Evolutionary conservation across 1,140 invertebrate genomes (phyloP).

Genomic region (Potamilus streckersoni): DNA sequence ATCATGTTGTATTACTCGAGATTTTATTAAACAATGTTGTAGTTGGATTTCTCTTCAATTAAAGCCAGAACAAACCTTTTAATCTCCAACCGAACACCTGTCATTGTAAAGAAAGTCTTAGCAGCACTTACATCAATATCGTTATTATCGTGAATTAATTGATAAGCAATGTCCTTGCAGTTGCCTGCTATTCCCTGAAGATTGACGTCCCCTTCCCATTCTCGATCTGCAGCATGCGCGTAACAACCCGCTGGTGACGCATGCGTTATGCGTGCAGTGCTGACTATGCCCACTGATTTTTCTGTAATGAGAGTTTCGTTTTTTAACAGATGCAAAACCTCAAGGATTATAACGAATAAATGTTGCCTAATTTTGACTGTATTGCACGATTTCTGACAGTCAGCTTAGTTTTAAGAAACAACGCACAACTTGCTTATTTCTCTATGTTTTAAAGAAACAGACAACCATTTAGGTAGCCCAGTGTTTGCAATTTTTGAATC

Average conservation of each 20-base stretch:
- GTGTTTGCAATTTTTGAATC: too few relatives aligned
- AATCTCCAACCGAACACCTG: neutral
- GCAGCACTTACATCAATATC: conserved; percentile 35
- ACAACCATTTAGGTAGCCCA: too few relatives aligned
- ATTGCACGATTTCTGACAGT: too few relatives aligned
- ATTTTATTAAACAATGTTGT: neutral
- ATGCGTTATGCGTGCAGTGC: conserved; percentile 90
- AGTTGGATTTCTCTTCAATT: neutral
- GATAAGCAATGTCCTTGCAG: conserved; percentile 63
- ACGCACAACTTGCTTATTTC: too few relatives aligned
- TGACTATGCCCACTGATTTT: conserved; percentile 89
- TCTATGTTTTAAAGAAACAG: too few relatives aligned
- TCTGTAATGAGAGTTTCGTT: conserved; percentile 63
- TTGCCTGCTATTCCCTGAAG: conserved; percentile 23
- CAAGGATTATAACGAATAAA: too few relatives aligned
- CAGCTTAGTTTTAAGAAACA: too few relatives aligned
- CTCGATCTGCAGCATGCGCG: conserved; percentile 78
- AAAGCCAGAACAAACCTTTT: neutral
- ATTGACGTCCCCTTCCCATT: conserved; percentile 60
- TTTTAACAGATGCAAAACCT: too few relatives aligned
- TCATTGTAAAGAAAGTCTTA: neutral
- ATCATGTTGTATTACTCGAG: too few relatives aligned
- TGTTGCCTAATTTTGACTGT: too few relatives aligned
- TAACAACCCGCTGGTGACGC: conserved; percentile 90
- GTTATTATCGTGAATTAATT: conserved; percentile 44